Evolutionary conservation across 2,888 invertebrate species (phyloP).

Genomic region (Drosophila percnosoma): DNA sequence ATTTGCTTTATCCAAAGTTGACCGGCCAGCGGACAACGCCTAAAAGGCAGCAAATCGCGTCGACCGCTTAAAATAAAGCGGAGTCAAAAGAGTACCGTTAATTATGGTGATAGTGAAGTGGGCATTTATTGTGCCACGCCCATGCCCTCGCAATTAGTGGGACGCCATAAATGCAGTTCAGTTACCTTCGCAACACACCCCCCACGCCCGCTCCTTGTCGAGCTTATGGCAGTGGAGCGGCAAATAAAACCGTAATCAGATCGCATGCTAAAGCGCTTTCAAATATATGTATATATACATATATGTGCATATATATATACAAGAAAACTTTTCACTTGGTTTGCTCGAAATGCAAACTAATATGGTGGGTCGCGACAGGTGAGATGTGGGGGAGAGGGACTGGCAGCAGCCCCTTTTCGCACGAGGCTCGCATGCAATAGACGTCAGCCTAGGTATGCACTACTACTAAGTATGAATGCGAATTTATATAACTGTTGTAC

Average conservation of each 20-base stretch:
- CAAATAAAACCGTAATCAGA: constrained; percentile 67
- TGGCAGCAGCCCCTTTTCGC: constrained; percentile 15
- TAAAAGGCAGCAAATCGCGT: not conserved
- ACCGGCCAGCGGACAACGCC: constrained; percentile 23
- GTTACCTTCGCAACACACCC: constrained; percentile 45
- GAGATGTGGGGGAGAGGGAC: not conserved
- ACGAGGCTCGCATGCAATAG: constrained; percentile 46
- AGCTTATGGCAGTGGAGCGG: constrained; percentile 60
- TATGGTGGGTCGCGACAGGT: constrained; percentile 18
- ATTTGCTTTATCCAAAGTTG: not conserved
- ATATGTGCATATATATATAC: constrained; percentile 11
- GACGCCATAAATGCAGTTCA: constrained; percentile 51
- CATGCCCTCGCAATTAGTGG: constrained; percentile 43
- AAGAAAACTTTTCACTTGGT: constrained; percentile 50
- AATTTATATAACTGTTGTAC: constrained; percentile 5
- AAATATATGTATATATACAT: constrained; percentile 22
- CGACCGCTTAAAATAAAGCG: constrained; percentile 12
- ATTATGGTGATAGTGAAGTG: constrained; percentile 14
- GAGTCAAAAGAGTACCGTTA: constrained; percentile 12
- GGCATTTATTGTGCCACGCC: constrained; percentile 31
- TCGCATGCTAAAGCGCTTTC: constrained; percentile 73
- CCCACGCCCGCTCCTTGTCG: not conserved
- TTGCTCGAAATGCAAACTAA: constrained; percentile 36
- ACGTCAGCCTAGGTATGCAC: constrained; percentile 33
- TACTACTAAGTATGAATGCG: not conserved